Evolutionary conservation across 2,888 invertebrate species (phyloP).

Genomic region (Amphiduros pacificus): DNA sequence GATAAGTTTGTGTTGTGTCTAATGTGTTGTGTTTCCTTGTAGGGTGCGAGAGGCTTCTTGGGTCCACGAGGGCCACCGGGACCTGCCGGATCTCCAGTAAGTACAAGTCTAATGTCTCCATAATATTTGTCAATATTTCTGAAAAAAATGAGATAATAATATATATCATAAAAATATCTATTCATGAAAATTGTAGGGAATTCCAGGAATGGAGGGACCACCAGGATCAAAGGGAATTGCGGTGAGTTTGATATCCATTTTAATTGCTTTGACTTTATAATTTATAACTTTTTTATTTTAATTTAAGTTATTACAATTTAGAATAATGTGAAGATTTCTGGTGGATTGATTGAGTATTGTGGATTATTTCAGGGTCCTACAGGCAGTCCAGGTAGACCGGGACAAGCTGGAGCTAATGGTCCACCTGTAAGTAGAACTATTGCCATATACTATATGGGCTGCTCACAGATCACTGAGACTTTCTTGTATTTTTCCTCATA

Average conservation of each 20-base stretch:
- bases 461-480: no score
- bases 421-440: constrained; percentile 9
- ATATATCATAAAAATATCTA: background rate
- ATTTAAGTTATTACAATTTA: no score
- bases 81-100: constrained; percentile 17
- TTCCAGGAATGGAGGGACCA: constrained; percentile 20
- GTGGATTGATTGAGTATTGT: no score
- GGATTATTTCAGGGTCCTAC: constrained; percentile 11
- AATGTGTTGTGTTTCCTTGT: no score
- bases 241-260: background rate
- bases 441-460: no score
- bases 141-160: background rate
- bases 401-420: constrained; percentile 11
- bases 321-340: no score
- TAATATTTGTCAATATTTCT: constrained; percentile 8
- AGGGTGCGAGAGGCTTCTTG: constrained; percentile 84
- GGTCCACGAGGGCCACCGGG: constrained; percentile 69
- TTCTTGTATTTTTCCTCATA: no score
- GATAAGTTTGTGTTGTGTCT: no score
- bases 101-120: background rate
- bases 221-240: constrained; percentile 17
- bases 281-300: no score
- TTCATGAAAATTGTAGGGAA: constrained; percentile 11
- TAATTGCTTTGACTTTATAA: no score
- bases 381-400: constrained; percentile 16